Percentiles rank a stretch among this genome's conserved stretches.
Evolutionary conservation across 2,888 invertebrate species (phyloP).

Genomic region (Odontocolon sp.): DNA sequence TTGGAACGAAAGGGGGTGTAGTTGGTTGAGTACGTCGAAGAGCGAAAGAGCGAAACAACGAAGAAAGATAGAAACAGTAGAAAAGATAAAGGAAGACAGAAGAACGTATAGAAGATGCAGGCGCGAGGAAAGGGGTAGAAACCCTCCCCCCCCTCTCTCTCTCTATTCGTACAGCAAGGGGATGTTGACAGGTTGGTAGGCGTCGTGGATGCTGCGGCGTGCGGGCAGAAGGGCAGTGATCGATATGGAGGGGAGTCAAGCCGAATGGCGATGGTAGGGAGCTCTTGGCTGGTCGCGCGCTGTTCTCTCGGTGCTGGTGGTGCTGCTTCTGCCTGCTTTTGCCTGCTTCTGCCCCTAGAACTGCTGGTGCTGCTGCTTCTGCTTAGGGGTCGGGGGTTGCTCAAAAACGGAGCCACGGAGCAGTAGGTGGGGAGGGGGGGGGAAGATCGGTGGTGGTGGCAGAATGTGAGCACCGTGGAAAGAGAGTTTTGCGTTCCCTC

Average conservation of each 20-base stretch:
- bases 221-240: slow-evolving; percentile 70
- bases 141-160: too few relatives aligned
- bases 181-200: slow-evolving; percentile 61
- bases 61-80: background rate
- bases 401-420: slow-evolving; percentile 26
- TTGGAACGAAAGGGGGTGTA: background rate
- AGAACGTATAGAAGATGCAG: background rate
- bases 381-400: slow-evolving; percentile 41
- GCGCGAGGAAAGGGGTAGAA: background rate
- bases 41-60: background rate
- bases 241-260: slow-evolving; percentile 71
- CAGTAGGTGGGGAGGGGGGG: background rate
- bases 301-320: slow-evolving; percentile 17
- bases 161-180: slow-evolving; percentile 44
- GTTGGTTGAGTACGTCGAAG: background rate
- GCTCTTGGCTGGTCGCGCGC: slow-evolving; percentile 11
- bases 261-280: slow-evolving; percentile 57
- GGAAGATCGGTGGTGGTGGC: slow-evolving; percentile 39
- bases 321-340: background rate
- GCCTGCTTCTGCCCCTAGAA: background rate
- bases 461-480: slow-evolving; percentile 60
- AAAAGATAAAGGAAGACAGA: background rate
- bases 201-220: slow-evolving; percentile 57
- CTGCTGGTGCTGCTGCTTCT: slow-evolving; percentile 28
- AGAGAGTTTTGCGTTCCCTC: slow-evolving; percentile 19